Evolutionary conservation across 2,888 invertebrate genomes (phyloP).

Genomic region (Drosophila anceps): DNA sequence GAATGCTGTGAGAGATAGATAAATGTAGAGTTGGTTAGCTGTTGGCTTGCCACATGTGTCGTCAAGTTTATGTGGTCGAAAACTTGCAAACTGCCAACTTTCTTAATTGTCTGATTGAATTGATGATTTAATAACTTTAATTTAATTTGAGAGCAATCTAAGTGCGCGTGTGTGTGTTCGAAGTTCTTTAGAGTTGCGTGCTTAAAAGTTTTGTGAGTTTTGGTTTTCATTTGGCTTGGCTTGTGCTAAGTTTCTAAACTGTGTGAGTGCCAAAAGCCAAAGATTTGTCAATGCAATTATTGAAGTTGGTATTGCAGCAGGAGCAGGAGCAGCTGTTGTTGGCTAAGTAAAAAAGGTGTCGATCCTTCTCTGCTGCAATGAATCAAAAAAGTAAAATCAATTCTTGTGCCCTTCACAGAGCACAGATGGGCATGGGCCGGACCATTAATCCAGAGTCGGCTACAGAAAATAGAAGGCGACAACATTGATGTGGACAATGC

Average conservation of each 20-base stretch:
- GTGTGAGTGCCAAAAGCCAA: conserved; percentile 58
- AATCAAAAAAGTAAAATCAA: conserved; percentile 61
- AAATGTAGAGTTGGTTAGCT: not conserved
- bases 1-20: not conserved
- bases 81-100: conserved; percentile 72
- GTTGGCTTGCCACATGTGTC: conserved; percentile 62
- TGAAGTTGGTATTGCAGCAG: conserved; percentile 46
- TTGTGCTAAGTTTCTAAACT: conserved; percentile 64
- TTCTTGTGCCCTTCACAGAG: conserved; percentile 37
- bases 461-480: conserved; percentile 75
- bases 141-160: conserved; percentile 70
- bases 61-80: conserved; percentile 69
- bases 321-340: conserved; percentile 22
- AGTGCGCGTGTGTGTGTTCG: conserved; percentile 17
- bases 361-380: conserved; percentile 21
- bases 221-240: conserved; percentile 66
- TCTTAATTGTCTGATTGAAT: conserved; percentile 85
- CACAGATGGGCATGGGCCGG: conserved; percentile 26
- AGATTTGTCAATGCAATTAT: conserved; percentile 67
- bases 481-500: conserved; percentile 79
- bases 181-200: conserved; percentile 50
- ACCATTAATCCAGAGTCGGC: conserved; percentile 71
- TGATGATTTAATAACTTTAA: conserved; percentile 85
- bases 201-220: conserved; percentile 67
- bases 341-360: conserved; percentile 15